These are phyloP conservation scores for Xenopus tropicalis DNA, from an alignment of 2,113 vertebrate genomes.

Conservation along the genomic window UCB_Xtro_10.0 CM004448.2:106129001-106129500, in stretches of 20 bases:
- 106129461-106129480: conserved; percentile 1
- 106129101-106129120: background rate
- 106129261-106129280: conserved; percentile 3
- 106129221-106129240: background rate
- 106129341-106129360: conserved; percentile 12
- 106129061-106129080: background rate
- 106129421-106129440: background rate
- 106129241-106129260: background rate
- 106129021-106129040: background rate
- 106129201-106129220: background rate
- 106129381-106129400: background rate
- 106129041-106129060: background rate
- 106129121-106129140: background rate
- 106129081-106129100: background rate
- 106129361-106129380: conserved; percentile 13
- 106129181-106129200: background rate
- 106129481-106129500: conserved; percentile 12
- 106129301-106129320: conserved; percentile 17
- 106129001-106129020: background rate
- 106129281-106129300: background rate
- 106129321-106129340: conserved; percentile 26
- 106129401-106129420: background rate
- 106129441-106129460: background rate
- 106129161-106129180: background rate
- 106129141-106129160: background rate